Evolutionary conservation across 2,888 invertebrate genomes (phyloP), one percentile per base, ranked within the genome.

Genomic region (Tetragnatha montana): DNA sequence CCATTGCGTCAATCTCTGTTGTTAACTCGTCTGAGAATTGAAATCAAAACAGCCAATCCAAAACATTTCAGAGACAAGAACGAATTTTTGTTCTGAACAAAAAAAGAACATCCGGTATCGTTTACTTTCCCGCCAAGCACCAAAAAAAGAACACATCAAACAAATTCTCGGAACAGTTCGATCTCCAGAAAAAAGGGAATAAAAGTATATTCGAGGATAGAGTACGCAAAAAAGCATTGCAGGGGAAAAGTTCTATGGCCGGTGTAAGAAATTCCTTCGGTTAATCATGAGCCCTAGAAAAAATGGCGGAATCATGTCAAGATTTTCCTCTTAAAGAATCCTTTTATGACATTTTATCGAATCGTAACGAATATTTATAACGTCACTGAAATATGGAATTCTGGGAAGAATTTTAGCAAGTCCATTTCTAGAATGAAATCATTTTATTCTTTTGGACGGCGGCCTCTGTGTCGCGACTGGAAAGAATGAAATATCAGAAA

Each of bases 311-410:
- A 60, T 71, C 87, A 81, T 69, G 87, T 87, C 87, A 87, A 81
- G 81, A 87, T 87, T 87, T 81, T 87, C 75, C 75, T 22, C 81
- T 87, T 75, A 81, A 87, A 87, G 87, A 87, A 87, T 87, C 81
- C 87, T 81, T 75, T 87, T 81, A 81, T 87, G 87, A 81, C 87
- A 69, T 87, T 87, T 87, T 87, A 87, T 87, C 81, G 87, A 87
- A 87, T 81, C 74, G 87, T 87, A 81, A 81, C 81, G 87, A 87
- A 87, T 87, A 87, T 87, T 87, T 87, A 87, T 87, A 81, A 87
- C 81, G 50, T 87, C 87, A 75, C 74, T 87, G 87, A 87, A 81
- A 87, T 87, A 81, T 87, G 87, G 81, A 81, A 87, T 86, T 87
- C 80, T 49, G 21, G 22, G 12, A 75, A 87, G 75, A 22, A 75